Conservation (phyloP, 2,888 invertebrate genomes). For the Latrodectus hesperus region DNA sequence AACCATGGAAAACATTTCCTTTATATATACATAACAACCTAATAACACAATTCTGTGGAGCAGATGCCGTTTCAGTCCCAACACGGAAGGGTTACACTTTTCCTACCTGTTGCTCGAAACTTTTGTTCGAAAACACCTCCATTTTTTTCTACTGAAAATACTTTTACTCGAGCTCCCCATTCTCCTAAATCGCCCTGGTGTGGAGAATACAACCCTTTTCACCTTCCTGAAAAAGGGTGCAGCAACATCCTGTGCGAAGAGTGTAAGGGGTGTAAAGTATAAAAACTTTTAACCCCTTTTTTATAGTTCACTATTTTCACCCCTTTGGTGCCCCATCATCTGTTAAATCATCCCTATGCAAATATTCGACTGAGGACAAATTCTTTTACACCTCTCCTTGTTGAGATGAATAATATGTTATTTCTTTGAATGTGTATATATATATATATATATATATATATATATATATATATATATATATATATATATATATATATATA, state of each 20-base stretch:
- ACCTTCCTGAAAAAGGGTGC: conserved; percentile 33
- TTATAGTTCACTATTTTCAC: conserved; percentile 24
- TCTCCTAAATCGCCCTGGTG: neutral
- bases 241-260: conserved; percentile 1
- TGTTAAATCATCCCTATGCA: neutral
- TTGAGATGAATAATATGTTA: no score
- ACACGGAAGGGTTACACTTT: no score
- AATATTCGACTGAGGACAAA: neutral
- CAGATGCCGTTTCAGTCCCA: no score
- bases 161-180: conserved; percentile 3
- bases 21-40: no score
- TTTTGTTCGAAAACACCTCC: neutral
- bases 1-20: no score
- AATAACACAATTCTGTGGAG: no score
- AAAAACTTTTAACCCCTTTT: conserved; percentile 20
- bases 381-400: neutral
- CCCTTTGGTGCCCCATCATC: conserved; percentile 42
- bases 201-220: conserved; percentile 48
- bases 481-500: no score
- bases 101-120: neutral
- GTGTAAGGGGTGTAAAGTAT: conserved; percentile 4
- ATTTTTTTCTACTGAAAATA: neutral
- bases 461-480: no score
- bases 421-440: no score
- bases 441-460: no score